Evolutionary conservation across 2,888 invertebrate species (phyloP).

Genomic region (Macaria notata): DNA sequence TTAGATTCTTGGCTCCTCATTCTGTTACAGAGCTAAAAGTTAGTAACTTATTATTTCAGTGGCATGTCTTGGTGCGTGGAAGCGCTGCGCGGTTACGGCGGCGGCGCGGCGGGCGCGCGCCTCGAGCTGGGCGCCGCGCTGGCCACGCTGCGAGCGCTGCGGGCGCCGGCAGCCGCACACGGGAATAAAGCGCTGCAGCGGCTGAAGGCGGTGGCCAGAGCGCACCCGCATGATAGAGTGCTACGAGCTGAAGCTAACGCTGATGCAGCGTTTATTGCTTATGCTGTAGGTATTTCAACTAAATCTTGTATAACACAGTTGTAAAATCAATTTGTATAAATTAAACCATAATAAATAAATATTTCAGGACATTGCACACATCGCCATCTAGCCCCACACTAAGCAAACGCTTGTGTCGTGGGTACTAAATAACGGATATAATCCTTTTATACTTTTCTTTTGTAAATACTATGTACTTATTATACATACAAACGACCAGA

Average conservation of each 20-base stretch:
- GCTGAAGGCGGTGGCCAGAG: conserved; percentile 68
- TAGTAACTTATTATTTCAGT: conserved; percentile 44
- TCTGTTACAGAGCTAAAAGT: too few relatives aligned
- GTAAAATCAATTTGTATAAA: too few relatives aligned
- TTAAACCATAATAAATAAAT: too few relatives aligned
- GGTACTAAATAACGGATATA: too few relatives aligned
- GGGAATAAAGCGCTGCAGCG: conserved; percentile 58
- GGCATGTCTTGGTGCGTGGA: conserved; percentile 93
- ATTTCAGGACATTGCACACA: too few relatives aligned
- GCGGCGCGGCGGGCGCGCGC: conserved; percentile 87
- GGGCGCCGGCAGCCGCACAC: conserved; percentile 38
- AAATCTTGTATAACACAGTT: too few relatives aligned
- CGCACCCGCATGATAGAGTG: conserved; percentile 67
- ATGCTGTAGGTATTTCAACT: conserved; percentile 52
- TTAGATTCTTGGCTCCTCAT: too few relatives aligned
- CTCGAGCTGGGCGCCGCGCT: conserved; percentile 95
- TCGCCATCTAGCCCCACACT: too few relatives aligned
- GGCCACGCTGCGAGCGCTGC: conserved; percentile 87
- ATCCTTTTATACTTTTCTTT: too few relatives aligned
- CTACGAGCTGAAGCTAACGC: conserved; percentile 72
- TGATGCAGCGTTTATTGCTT: conserved; percentile 74
- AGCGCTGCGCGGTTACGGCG: conserved; percentile 93
- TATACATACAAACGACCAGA: too few relatives aligned
- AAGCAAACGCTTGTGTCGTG: too few relatives aligned
- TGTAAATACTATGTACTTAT: too few relatives aligned